Conservation (phyloP, 2,888 invertebrate species). For the Sinohyriopsis cumingii region DNA sequence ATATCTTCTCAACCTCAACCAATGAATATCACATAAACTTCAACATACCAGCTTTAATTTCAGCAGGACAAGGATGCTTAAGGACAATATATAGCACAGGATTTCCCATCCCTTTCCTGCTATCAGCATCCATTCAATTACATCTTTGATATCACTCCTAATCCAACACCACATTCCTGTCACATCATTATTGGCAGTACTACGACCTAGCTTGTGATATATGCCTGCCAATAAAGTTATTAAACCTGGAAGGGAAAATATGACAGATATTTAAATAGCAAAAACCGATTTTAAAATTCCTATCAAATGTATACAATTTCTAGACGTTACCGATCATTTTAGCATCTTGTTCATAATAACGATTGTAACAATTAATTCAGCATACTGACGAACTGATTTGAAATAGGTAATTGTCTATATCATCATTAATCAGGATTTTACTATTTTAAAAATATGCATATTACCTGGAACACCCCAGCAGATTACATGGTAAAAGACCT, state of each 20-base stretch:
- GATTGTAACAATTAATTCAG: too few relatives aligned
- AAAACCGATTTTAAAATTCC: too few relatives aligned
- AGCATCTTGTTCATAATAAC: too few relatives aligned
- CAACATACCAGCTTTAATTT: not conserved
- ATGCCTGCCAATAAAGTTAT: constrained; percentile 11
- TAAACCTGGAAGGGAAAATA: constrained; percentile 3
- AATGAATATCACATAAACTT: too few relatives aligned
- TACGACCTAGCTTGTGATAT: constrained; percentile 7
- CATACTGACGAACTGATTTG: too few relatives aligned
- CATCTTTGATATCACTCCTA: not conserved
- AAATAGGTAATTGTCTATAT: too few relatives aligned
- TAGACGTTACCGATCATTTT: too few relatives aligned
- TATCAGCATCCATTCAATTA: constrained; percentile 19
- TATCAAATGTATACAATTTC: too few relatives aligned
- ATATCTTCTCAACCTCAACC: too few relatives aligned
- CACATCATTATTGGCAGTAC: constrained; percentile 1
- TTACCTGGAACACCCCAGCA: constrained; percentile 21
- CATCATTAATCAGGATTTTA: too few relatives aligned
- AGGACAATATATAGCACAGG: constrained; percentile 7
- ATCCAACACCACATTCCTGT: constrained; percentile 31
- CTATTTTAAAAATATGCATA: not conserved
- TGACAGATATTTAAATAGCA: too few relatives aligned
- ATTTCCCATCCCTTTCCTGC: constrained; percentile 25
- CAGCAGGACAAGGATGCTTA: constrained; percentile 1
- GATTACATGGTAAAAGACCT: constrained; percentile 6